Base-by-base conservation (phyloP, 2,113 vertebrate genomes). In the Nibea albiflora region DNA sequence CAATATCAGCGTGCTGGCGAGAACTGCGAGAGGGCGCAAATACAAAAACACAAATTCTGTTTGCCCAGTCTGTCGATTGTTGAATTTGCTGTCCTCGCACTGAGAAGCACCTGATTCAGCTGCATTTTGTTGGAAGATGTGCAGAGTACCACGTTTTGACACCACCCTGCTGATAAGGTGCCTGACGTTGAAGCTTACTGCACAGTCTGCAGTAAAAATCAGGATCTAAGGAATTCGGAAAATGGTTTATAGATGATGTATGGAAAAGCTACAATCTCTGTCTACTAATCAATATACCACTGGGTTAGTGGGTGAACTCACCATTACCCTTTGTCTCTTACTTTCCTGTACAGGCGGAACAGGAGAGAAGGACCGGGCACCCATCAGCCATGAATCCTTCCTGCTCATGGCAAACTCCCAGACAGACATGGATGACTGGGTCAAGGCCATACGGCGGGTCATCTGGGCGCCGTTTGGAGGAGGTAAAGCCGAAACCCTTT, bases 351-450 rank as follows among this genome's bases (percentile, higher is more conserved):
- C 91, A 98, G 96, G 96, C 86, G 96, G 95, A 85, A 76, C 92
- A 0, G 93, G 96, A 20, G 96, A 97, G 80, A 96, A 93, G 83
- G 97, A 99, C 92, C 95, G 97, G 66, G 81, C 94, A 0, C 93
- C 96, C 1, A 92, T 96, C 92, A 96, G 95, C 93, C 97, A 98
- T 65, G 97, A 99, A 89, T 95, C 96, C 85, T 96, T 98, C 88
- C 95, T 99, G 81, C 97, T 99, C 53, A 98, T 98, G 98, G 97
- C 98, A 73, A 98, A 96, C 94, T 97, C 97, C 78, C 97, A 98
- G 95, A 96, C 93, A 0, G 97, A 98, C 91, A 97, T 98, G 97
- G 97, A 98, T 58, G 97, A 98, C 90, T 99, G 98, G 97, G 97
- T 99, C 89, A 97, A 97, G 93, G 97, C 97, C 90, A 98, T 99